Percentiles rank a stretch among this genome's conserved stretches.
phyloP scores from a whole-genome alignment of 2,113 vertebrate species.

The Pterocles orientalis region DNA sequence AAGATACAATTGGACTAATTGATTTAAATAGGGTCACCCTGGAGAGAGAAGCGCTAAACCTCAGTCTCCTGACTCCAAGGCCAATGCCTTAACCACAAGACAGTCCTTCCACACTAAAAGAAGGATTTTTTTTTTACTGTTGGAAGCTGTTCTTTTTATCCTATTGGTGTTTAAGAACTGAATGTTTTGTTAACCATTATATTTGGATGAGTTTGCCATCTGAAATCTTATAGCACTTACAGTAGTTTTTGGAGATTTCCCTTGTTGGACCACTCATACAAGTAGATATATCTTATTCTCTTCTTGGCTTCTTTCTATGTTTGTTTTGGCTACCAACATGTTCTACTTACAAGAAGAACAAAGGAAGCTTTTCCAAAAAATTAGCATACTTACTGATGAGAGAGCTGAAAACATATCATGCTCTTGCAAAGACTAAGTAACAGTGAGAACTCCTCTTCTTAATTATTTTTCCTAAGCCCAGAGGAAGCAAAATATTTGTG shows the following conservation, averaged over 20 bases:
- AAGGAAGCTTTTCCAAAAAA: slow-evolving; percentile 27
- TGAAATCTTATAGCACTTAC: slow-evolving; percentile 40
- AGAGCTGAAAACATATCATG: background rate
- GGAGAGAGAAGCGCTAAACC: background rate
- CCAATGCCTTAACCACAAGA: background rate
- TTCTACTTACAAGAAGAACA: slow-evolving; percentile 38
- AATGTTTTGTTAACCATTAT: slow-evolving; percentile 32
- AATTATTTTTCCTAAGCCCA: slow-evolving; percentile 38
- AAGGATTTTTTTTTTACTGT: background rate
- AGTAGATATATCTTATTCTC: slow-evolving; percentile 42
- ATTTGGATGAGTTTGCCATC: slow-evolving; percentile 21
- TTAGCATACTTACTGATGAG: background rate
- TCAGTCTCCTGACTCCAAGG: background rate
- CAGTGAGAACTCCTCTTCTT: background rate
- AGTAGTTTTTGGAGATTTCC: slow-evolving; percentile 61
- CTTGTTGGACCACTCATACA: slow-evolving; percentile 6
- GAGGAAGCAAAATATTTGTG: slow-evolving; percentile 51
- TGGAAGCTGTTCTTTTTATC: background rate
- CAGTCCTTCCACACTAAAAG: background rate
- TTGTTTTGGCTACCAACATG: slow-evolving; percentile 51
- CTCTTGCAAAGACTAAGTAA: background rate
- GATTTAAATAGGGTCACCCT: background rate
- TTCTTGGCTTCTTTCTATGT: slow-evolving; percentile 39
- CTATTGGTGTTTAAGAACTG: background rate
- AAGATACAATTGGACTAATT: background rate